phyloP scores from a whole-genome alignment of 2,113 vertebrate species.

The Corynorhinus townsendii region DNA sequence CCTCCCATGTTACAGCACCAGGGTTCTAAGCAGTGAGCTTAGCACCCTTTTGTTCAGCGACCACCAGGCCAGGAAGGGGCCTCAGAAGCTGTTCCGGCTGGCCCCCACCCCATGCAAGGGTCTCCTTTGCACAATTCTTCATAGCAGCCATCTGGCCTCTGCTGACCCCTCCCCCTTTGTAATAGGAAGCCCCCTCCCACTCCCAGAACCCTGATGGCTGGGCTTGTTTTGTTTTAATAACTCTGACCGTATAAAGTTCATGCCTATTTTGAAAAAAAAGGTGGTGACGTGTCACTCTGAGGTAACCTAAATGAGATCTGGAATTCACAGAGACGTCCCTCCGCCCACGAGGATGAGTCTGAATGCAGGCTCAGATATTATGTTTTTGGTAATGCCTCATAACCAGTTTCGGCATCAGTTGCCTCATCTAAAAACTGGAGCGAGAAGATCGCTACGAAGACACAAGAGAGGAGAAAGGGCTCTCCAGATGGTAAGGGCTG shows the following conservation, averaged over 20 bases:
- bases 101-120: not conserved
- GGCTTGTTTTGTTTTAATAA: not conserved
- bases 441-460: not conserved
- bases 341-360: not conserved
- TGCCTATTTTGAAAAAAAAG: not conserved
- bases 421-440: not conserved
- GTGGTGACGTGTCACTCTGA: not conserved
- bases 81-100: not conserved
- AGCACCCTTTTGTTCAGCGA: not conserved
- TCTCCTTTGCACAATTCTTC: not conserved
- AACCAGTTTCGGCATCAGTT: not conserved
- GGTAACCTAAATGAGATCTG: not conserved
- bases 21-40: accelerated
- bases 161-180: not conserved
- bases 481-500: not conserved
- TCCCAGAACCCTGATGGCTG: not conserved
- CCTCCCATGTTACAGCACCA: accelerated
- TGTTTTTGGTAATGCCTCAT: not conserved
- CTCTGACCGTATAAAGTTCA: not conserved
- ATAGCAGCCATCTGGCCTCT: not conserved
- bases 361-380: not conserved
- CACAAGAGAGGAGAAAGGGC: not conserved
- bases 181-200: not conserved
- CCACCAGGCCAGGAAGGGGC: accelerated
- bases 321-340: not conserved